Percentiles rank a stretch among this genome's conserved stretches.
phyloP scores from a whole-genome alignment of 1,140 invertebrate species.

The Drosophila nikananu region DNA sequence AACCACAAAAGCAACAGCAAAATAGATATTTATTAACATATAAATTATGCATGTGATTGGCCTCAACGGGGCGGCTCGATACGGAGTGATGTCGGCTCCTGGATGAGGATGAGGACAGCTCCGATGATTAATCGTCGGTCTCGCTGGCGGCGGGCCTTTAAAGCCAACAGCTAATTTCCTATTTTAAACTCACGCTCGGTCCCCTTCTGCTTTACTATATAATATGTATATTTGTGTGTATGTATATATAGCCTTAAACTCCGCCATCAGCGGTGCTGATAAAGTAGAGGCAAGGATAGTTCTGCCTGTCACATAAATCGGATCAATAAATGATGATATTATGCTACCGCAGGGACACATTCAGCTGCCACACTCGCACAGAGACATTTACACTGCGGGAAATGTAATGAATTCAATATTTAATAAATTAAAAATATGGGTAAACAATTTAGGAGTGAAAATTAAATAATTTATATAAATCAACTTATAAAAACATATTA shows the following conservation, averaged over 20 bases:
- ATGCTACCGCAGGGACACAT: slow-evolving; percentile 83
- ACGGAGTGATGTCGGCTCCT: background rate
- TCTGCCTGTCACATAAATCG: slow-evolving; percentile 83
- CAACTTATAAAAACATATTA: rapidly evolving
- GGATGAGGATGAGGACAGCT: slow-evolving; percentile 14
- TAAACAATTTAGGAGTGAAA: background rate
- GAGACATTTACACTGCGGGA: slow-evolving; percentile 30
- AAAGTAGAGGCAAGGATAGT: slow-evolving; percentile 73
- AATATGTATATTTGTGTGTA: slow-evolving; percentile 3
- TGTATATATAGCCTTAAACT: slow-evolving; percentile 33
- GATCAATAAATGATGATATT: slow-evolving; percentile 84
- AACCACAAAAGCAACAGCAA: slow-evolving; percentile 81
- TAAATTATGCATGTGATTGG: slow-evolving; percentile 82
- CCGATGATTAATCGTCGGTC: slow-evolving; percentile 67
- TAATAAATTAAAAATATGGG: background rate
- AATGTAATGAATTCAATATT: background rate
- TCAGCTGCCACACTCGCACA: slow-evolving; percentile 63
- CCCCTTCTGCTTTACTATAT: background rate
- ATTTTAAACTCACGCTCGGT: slow-evolving; percentile 24
- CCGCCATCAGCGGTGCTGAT: slow-evolving; percentile 47
- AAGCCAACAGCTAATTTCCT: slow-evolving; percentile 43
- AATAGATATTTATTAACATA: slow-evolving; percentile 84
- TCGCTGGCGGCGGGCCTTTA: slow-evolving; percentile 13
- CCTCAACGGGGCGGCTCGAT: slow-evolving; percentile 40
- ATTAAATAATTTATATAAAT: background rate